These are phyloP conservation scores for Amazona finschi DNA, from an alignment of 2,797 vertebrate genomes.

Conservation along the genomic window DNA sequence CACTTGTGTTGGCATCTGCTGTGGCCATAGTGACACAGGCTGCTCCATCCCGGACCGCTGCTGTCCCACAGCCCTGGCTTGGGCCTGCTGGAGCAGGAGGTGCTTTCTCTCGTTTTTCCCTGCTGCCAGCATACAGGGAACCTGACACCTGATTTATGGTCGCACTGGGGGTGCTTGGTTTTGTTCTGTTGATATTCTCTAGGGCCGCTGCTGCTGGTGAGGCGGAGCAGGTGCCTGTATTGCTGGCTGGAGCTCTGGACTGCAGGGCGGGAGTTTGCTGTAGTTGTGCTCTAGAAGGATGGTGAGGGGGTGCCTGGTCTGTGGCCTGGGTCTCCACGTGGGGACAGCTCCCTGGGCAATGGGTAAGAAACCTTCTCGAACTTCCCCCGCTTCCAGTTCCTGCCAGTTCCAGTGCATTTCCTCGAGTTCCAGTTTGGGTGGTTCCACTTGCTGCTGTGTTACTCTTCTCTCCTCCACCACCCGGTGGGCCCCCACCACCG, in stretches of 20 bases:
- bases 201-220: conserved; percentile 23
- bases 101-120: neutral
- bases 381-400: conserved; percentile 78
- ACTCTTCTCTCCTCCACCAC: conserved; percentile 23
- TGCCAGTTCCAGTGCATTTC: conserved; percentile 70
- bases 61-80: neutral
- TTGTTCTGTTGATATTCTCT: neutral
- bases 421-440: conserved; percentile 2
- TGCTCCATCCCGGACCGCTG: neutral
- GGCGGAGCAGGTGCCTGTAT: conserved; percentile 8
- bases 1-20: neutral
- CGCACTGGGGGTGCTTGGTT: neutral
- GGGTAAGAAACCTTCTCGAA: conserved; percentile 72
- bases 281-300: conserved; percentile 79
- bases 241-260: conserved; percentile 40
- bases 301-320: conserved; percentile 67
- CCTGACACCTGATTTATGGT: neutral
- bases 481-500: conserved; percentile 67
- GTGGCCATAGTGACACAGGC: neutral
- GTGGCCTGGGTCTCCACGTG: conserved; percentile 39
- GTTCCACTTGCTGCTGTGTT: neutral
- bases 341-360: conserved; percentile 8
- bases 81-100: neutral
- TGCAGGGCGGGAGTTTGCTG: conserved; percentile 72
- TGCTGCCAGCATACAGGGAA: neutral